Evolutionary conservation across 1,140 invertebrate genomes (phyloP).

Genomic region (Battus philenor): DNA sequence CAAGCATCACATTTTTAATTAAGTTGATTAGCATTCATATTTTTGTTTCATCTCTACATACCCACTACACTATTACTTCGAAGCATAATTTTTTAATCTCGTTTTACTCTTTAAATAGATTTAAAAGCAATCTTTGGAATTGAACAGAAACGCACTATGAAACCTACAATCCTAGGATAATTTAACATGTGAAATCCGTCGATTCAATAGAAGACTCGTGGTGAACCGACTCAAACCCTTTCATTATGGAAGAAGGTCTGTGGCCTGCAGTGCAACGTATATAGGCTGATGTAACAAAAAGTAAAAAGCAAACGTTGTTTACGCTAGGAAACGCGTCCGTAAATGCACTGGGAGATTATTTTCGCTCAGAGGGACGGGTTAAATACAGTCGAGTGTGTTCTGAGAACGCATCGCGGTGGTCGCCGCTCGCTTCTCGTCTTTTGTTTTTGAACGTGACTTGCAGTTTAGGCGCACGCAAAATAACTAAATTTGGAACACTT

Average conservation of each 20-base stretch:
- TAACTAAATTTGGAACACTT: constrained; percentile 55
- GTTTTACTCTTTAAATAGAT: too few species aligned
- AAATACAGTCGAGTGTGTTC: constrained; percentile 47
- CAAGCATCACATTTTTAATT: too few species aligned
- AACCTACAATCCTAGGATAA: too few species aligned
- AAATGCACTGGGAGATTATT: constrained; percentile 36
- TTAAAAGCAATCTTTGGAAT: too few species aligned
- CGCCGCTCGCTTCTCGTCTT: constrained; percentile 50
- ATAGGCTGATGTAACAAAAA: constrained; percentile 7
- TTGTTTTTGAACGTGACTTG: constrained; percentile 65
- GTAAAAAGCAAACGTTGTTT: constrained; percentile 21
- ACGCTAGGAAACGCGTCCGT: constrained; percentile 29
- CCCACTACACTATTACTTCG: too few species aligned
- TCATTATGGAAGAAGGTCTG: constrained; percentile 5
- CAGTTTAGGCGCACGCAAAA: constrained; percentile 56
- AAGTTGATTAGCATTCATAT: too few species aligned
- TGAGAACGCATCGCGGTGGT: constrained; percentile 56
- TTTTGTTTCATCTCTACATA: too few species aligned
- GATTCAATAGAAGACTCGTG: constrained; percentile 1
- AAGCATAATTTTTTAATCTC: too few species aligned
- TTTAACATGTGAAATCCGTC: constrained; percentile 7
- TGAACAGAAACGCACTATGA: too few species aligned
- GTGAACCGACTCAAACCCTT: constrained; percentile 2
- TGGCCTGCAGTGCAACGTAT: constrained; percentile 6
- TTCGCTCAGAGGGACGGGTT: constrained; percentile 48